Base-by-base conservation (phyloP, 2,113 vertebrate species). In the Myotis lucifugus region DNA sequence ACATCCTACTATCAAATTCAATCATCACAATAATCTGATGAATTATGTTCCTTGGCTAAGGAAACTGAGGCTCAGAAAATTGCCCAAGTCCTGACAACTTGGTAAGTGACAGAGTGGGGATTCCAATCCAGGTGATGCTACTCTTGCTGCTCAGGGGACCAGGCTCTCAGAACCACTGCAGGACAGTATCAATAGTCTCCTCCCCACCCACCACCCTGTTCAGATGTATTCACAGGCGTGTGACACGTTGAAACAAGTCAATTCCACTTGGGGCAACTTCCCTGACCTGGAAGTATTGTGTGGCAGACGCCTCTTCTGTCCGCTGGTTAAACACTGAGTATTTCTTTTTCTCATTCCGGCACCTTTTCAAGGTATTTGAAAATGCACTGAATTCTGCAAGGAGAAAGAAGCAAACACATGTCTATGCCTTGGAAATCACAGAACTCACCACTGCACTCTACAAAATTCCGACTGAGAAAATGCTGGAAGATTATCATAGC, bases 201-300 rank as follows among this genome's bases (percentile, higher is more conserved):
- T 94, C 64, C 56, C 74, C 37, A 12, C 32, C 14, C n/a, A 15
- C 17, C 21, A 5, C 40, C 64, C 76, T 32, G 8, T 56, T 59
- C 34, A 46, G 56, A 50, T 40, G 8, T 84, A 67, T 52, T 52
- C 74, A 67, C 46, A 54, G 42, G 32, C 7, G 23, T 59, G 34
- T 8, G 0, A 17, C 74, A 54, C 40, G 8, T 54, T 83, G 69
- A 86, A 89, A 56, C 4, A 48, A 61, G 6, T 25, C 29, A 0
- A 12, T 54, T 21, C 29, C 4, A 10, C n/a, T 11, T 11, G 11
- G n/a, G n/a, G 29, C 52, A 29, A n/a, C 29, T 14, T 83, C 77
- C 25, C 95, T 94, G 93, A 99, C 98, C 98, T 99, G 98, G 95
- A 97, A 98, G 96, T 98, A 98, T 9, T 98, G 97, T 46, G 87